Base-by-base conservation (phyloP, 2,888 invertebrate species). In the Agriopis marginaria region DNA sequence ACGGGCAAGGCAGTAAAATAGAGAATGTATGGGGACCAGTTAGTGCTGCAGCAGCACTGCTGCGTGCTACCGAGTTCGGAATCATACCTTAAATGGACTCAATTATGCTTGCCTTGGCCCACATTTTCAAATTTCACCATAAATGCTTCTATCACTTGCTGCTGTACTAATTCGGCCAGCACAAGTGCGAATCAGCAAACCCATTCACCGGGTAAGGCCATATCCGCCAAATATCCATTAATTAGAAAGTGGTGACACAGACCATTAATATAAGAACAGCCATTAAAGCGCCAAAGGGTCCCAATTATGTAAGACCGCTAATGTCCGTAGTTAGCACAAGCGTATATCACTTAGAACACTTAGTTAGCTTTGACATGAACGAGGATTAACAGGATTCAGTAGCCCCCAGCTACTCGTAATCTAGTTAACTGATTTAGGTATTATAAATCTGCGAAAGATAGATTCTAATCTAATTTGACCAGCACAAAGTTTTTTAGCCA, bases 221-320 rank as follows among this genome's bases (percentile, higher is more conserved):
- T 90, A 91, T 91, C 89, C 89, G 89, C 89, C 90, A 85, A 86
- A 86, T 85, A 89, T 86, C 86, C 89, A 88, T 89, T 91, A 92
- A 93, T 93, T 92, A 92, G 82, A 63, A 66, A 59, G 54, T 66
- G 85, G 85, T 86, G 89, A 89, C 90, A 88, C 81, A 76, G 81
- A 81, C 90, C 92, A 93, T 93, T 93, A 92, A 92, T 69, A 65
- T 65, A 66, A 91, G 91, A 91, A 91, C 90, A 91, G 90, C 49
- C 59, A 66, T 66, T 63, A 70, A 17, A 82, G 9, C 53, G 53
- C 66, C 55, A 59, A 70, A 66, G 70, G 66, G 70, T 49, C 63
- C 70, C 70, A 70, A 70, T 70, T 66, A 66, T 65, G 69, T 59
- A 64, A 67, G 67, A 70, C 67, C 66, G 50, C 72, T 72, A 72